Base-by-base conservation (phyloP, 2,888 invertebrate genomes). In the Metopia argyrocephala region DNA sequence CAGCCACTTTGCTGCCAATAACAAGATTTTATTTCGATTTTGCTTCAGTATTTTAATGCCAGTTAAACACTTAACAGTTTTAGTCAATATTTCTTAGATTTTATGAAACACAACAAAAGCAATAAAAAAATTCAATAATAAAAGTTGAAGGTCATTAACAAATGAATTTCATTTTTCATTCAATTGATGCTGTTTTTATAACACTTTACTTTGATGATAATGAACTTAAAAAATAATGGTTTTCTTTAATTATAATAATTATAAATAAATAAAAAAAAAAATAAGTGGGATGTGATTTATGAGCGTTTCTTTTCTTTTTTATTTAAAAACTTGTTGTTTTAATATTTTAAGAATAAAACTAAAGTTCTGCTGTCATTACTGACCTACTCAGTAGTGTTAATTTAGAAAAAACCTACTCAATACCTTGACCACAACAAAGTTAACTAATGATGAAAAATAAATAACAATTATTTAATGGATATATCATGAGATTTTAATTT, bases 61-160 rank as follows among this genome's bases (percentile, higher is more conserved):
- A 62, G 9, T 52, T 38, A 7, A 48, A 62, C 12, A 18, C 6
- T 69, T 23, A 56, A 50, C 21, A 12, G 23, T 52, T 61, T 7
- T 38, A 0, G 18, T 64, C n/a, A 56, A 25, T 48, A 15, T 59
- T 61, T 31, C 5, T 50, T 5, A n/a, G 12, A 38, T 70, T 52
- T 50, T 38, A 28, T 57, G 46, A 28, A 57, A 57, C 25, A 59
- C 27, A 31, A 31, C 12, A 12, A 31, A 12, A 3, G 15, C 9
- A 15, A 12, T 6, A 12, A 38, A 38, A 38, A 38, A 15, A 12
- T 0, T 2, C 31, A 12, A n/a, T 31, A 9, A 12, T 31, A 6
- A 59, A 31, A 59, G n/a, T 46, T 71, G 78, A 78, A 78, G 71
- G 78, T 66, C 78, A 78, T 46, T 71, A 52, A 18, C 71, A 71